A percentile compares a stretch with the other conserved stretches of the same genome.
phyloP scores from a whole-genome alignment of 2,113 vertebrate genomes.

The Oceanites oceanicus region DNA sequence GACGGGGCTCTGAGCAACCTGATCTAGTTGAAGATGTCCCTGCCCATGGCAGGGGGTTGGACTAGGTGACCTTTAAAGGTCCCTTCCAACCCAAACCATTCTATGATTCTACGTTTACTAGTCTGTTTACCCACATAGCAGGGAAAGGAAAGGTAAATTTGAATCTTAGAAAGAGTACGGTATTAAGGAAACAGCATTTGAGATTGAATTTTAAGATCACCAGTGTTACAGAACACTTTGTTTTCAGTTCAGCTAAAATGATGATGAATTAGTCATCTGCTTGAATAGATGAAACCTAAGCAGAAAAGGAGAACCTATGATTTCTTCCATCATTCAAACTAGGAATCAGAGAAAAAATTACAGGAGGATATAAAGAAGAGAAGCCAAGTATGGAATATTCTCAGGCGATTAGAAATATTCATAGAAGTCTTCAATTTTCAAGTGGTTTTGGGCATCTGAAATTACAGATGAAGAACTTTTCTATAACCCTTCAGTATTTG shows the following conservation, averaged over 20 bases:
- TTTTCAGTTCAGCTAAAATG: not conserved
- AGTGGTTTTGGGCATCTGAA: not conserved
- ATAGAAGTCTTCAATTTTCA: not conserved
- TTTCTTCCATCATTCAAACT: not conserved
- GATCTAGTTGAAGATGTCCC: not conserved
- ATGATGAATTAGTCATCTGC: not conserved
- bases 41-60: not conserved
- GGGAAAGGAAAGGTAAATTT: not conserved
- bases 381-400: not conserved
- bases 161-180: not conserved
- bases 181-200: not conserved
- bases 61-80: accelerated
- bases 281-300: not conserved
- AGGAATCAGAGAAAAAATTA: not conserved
- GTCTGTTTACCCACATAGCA: not conserved
- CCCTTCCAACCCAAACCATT: not conserved
- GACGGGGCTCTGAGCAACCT: not conserved
- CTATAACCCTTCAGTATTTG: not conserved
- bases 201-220: not conserved
- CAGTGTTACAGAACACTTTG: too few species aligned
- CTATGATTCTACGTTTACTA: not conserved
- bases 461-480: not conserved
- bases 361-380: not conserved
- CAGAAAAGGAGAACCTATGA: not conserved
- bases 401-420: not conserved